A percentile compares a stretch with the other conserved stretches of the same genome.
Conservation (phyloP, 2,888 invertebrate species). For the Pseudanteris insignis region DNA sequence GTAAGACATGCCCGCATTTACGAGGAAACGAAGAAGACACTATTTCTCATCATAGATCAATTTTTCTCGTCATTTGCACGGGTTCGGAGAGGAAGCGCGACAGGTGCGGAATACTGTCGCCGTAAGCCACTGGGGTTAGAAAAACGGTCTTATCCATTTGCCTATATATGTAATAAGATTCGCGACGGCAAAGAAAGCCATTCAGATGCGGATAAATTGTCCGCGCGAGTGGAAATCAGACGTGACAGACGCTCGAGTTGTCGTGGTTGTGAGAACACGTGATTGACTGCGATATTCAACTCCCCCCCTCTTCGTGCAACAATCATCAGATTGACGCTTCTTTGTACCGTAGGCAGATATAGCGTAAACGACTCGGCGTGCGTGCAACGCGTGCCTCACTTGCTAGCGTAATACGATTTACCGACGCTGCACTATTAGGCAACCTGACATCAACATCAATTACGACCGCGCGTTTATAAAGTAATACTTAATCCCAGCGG, state of each 20-base stretch:
- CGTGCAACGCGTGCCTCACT: too few relatives aligned
- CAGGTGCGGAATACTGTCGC: conserved; percentile 34
- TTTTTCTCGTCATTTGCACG: conserved; percentile 32
- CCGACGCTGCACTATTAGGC: too few relatives aligned
- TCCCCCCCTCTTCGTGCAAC: too few relatives aligned
- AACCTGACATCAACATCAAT: too few relatives aligned
- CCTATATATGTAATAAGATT: conserved; percentile 31
- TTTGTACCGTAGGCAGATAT: too few relatives aligned
- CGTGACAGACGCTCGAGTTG: conserved; percentile 30
- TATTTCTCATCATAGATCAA: conserved; percentile 34
- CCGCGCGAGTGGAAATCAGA: conserved; percentile 24
- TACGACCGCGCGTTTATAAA: too few relatives aligned
- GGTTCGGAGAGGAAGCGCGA: conserved; percentile 14
- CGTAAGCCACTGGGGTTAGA: conserved; percentile 11
- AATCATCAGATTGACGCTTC: too few relatives aligned
- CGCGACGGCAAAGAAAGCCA: conserved; percentile 15
- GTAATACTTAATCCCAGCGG: too few relatives aligned
- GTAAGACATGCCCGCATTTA: conserved; percentile 19
- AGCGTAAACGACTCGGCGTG: too few relatives aligned
- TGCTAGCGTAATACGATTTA: too few relatives aligned
- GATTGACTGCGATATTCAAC: too few relatives aligned
- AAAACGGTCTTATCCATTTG: conserved; percentile 33
- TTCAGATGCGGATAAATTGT: conserved; percentile 29
- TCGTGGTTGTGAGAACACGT: conserved; percentile 29
- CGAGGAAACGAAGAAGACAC: conserved; percentile 13